These are phyloP conservation scores for Ischnura elegans DNA, from an alignment of 2,888 invertebrate genomes.

Conservation along the genomic window DNA sequence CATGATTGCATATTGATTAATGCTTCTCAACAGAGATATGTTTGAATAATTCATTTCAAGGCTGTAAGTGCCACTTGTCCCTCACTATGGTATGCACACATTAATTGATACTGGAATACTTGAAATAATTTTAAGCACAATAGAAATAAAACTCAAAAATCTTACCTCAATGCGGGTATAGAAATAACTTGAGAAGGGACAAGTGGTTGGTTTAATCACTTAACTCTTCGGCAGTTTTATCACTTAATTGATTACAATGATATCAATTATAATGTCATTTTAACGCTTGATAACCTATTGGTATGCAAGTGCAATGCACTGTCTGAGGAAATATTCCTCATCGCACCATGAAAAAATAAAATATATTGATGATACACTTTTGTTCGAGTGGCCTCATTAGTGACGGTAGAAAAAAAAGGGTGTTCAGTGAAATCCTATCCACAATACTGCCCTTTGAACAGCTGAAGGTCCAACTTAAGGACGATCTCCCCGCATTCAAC, in stretches of 20 bases:
- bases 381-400: neutral
- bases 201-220: neutral
- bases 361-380: neutral
- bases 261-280: neutral
- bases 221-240: slow-evolving; percentile 11
- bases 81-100: neutral
- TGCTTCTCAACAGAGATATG: neutral
- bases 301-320: slow-evolving; percentile 22
- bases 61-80: neutral
- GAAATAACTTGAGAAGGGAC: neutral
- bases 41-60: neutral
- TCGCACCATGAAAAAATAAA: neutral
- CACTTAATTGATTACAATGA: neutral
- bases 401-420: neutral
- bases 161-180: neutral
- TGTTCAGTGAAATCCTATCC: neutral
- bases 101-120: neutral
- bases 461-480: slow-evolving; percentile 85
- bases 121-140: neutral
- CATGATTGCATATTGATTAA: too few relatives aligned
- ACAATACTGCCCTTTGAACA: slow-evolving; percentile 77
- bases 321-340: neutral
- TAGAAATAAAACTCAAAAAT: neutral
- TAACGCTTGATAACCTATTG: slow-evolving; percentile 13
- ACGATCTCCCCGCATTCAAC: slow-evolving; percentile 85